phyloP scores from a whole-genome alignment of 2,888 invertebrate species.

The Falcaria lacertinaria region DNA sequence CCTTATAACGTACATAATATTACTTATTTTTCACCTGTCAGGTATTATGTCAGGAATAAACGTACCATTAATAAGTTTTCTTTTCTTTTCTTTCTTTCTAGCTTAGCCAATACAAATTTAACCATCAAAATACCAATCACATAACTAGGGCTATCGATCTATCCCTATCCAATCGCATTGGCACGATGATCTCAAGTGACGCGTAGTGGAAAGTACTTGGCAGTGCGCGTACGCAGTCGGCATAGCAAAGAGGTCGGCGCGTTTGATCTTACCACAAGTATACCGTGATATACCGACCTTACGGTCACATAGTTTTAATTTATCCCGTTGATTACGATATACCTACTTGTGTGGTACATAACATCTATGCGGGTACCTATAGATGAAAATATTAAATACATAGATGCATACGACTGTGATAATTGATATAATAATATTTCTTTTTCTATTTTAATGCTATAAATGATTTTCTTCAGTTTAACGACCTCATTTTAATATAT shows the following conservation, averaged over 20 bases:
- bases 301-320: slow-evolving; percentile 46
- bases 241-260: slow-evolving; percentile 48
- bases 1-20: no score
- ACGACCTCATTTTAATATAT: no score
- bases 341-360: slow-evolving; percentile 2
- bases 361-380: no score
- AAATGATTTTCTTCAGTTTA: no score
- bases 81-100: no score
- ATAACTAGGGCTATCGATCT: not conserved
- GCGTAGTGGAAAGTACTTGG: slow-evolving; percentile 56
- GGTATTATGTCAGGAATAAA: no score
- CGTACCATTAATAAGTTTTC: no score
- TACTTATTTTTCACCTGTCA: no score
- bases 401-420: no score
- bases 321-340: slow-evolving; percentile 10
- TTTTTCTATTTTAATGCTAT: no score
- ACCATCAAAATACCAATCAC: not conserved
- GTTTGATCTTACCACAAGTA: slow-evolving; percentile 60
- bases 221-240: slow-evolving; percentile 46
- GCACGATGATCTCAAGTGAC: slow-evolving; percentile 33
- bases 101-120: not conserved
- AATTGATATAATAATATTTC: no score
- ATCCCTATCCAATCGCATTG: not conserved
- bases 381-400: no score
- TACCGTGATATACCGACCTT: slow-evolving; percentile 64